Base-by-base conservation (phyloP, 2,888 invertebrate genomes). In the Pterostichus niger region DNA sequence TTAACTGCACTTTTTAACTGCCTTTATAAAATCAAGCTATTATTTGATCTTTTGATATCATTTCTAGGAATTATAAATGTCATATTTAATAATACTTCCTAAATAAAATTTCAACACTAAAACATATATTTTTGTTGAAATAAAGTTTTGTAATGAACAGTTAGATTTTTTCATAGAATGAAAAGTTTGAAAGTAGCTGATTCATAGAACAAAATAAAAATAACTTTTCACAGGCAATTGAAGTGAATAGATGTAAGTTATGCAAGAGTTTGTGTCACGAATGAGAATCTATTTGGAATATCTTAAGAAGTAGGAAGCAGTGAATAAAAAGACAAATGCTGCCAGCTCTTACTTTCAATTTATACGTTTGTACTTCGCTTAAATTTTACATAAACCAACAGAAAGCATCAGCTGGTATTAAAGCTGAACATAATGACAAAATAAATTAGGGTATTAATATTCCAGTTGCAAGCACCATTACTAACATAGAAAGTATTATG, bases 231-330 rank as follows among this genome's bases (percentile, higher is more conserved):
- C 68, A 71, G 15, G 15, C 44, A 71, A 44, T 61, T 71, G 44
- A 40, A 44, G 44, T 71, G 44, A 71, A 44, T 15, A 71, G 44
- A 71, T 71, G 68, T 9, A 17, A 44, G 44, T 71, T 71, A 71
- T 40, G 68, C 17, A 71, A 71, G 64, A 33, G 68, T 44, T 11
- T 71, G 68, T 71, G 68, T 71, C 68, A 71, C 68, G 68, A 71
- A 24, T 71, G 44, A 64, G 64, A 64, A 64, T 64, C 64, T 64
- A 64, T 64, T 64, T 64, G 68, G 68, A 71, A 71, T 71, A 71
- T 71, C 68, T 71, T 44, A 64, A 35, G 17, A 71, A 71, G 68
- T 71, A 71, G 68, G 68, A 71, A 71, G 68, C 68, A 40, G 35
- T 35, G 10, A 13, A 13, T 13, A 64, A 64, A 64, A 64, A 33